phyloP scores from a whole-genome alignment of 1,140 invertebrate species.

The Drosophila rufa region DNA sequence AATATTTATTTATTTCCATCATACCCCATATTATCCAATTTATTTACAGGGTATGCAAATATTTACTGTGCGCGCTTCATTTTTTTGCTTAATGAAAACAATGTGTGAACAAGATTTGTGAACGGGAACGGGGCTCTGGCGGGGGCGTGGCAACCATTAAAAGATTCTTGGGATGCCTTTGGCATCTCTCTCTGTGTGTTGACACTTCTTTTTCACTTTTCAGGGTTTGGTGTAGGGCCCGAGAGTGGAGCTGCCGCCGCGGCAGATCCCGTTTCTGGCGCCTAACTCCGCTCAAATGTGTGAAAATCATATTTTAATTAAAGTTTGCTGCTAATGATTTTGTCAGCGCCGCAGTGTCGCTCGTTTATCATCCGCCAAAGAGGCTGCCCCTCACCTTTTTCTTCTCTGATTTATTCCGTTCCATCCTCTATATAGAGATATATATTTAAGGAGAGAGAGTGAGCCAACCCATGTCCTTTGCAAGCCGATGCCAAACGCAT shows the following conservation, averaged over 20 bases:
- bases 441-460: neutral
- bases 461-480: constrained; percentile 38
- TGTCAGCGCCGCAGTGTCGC: constrained; percentile 57
- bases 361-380: constrained; percentile 67
- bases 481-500: constrained; percentile 76
- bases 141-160: constrained; percentile 67
- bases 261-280: constrained; percentile 40
- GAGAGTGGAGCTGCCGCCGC: neutral
- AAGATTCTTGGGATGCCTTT: constrained; percentile 67
- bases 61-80: constrained; percentile 48
- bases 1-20: neutral
- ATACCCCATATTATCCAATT: constrained; percentile 1
- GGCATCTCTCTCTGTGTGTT: constrained; percentile 31
- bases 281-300: constrained; percentile 69
- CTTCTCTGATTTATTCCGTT: constrained; percentile 17
- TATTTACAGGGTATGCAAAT: constrained; percentile 50
- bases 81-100: constrained; percentile 79
- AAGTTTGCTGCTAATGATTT: constrained; percentile 75
- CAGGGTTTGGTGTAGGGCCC: neutral
- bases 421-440: neutral
- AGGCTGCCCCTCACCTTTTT: neutral
- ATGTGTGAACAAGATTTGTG: constrained; percentile 80
- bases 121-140: constrained; percentile 11
- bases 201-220: constrained; percentile 56
- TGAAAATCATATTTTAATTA: constrained; percentile 71